Evolutionary conservation across 2,888 invertebrate genomes (phyloP), one percentile per base, ranked within the genome.

Genomic region (Drosophila rellima): DNA sequence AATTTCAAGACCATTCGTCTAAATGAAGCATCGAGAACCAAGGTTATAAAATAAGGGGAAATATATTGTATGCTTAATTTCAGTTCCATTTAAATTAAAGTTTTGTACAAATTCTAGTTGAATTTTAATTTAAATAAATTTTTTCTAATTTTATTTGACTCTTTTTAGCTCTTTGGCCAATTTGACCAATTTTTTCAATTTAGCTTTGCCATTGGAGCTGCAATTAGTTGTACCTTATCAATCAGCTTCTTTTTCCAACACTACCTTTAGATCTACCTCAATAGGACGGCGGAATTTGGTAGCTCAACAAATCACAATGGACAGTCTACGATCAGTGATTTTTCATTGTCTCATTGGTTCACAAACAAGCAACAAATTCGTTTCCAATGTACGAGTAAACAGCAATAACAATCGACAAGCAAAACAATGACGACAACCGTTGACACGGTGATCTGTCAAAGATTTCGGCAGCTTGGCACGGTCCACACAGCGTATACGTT

Each of bases 361-460:
- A 51, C 18, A 62, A 77, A 74, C 74, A 77, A 59, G 66, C 68
- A 66, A 54, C 70, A 71, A 74, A 76, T 77, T 59, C 44, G 77
- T 44, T 63, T 70, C 50, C 64, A 77, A 67, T 67, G 68, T 26
- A 26, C 26, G 26, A 26, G 26, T 56, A 74, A 73, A 74, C 70
- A 79, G 74, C 76, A 76, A 78, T 66, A 51, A 51, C 37, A 45
- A 60, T 13, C 45, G 55, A 45, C 44, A 54, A 40, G 54, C 56
- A 68, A 56, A 67, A 54, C 52, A 47, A 61, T 67, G 74, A 56
- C 61, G 79, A 76, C 77, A 80, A 63, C 68, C 75, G 70, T 75
- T 78, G 78, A 75, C 75, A 79, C 70, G 82, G 82, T 78, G 84
- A 82, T 83, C 84, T 79, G 84, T 84, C 82, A 75, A 82, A 78